Conservation (phyloP, 2,797 vertebrate species). For the Momotus momota region DNA sequence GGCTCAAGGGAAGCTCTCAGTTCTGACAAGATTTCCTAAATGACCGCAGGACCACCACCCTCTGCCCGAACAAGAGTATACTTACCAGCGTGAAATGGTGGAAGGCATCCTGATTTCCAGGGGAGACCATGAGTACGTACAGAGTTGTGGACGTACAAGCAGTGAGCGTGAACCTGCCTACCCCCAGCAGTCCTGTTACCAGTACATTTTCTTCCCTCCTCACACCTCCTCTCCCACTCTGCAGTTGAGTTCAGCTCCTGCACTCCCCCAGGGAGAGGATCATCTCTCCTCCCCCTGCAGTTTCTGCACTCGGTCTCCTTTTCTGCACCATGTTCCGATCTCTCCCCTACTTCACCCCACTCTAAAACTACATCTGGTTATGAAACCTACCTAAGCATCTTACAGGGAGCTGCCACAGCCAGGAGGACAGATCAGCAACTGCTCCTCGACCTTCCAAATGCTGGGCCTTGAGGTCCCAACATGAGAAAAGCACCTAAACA, state of each 20-base stretch:
- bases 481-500: not conserved
- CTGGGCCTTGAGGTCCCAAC: not conserved
- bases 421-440: not conserved
- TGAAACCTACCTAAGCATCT: not conserved
- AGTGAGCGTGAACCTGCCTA: not conserved
- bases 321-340: not conserved
- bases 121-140: rapidly evolving
- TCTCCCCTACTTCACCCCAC: no score
- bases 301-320: not conserved
- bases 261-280: not conserved
- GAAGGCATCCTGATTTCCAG: not conserved
- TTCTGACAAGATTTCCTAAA: not conserved
- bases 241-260: not conserved
- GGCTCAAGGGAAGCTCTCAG: not conserved
- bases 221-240: not conserved
- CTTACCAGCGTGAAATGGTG: rapidly evolving
- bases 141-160: not conserved
- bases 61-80: rapidly evolving
- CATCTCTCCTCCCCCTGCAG: not conserved
- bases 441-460: not conserved
- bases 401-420: not conserved
- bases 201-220: not conserved
- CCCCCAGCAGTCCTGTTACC: not conserved
- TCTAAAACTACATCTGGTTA: not conserved
- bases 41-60: rapidly evolving